phyloP scores from a whole-genome alignment of 2,888 invertebrate genomes.

The Halocaridina rubra region DNA sequence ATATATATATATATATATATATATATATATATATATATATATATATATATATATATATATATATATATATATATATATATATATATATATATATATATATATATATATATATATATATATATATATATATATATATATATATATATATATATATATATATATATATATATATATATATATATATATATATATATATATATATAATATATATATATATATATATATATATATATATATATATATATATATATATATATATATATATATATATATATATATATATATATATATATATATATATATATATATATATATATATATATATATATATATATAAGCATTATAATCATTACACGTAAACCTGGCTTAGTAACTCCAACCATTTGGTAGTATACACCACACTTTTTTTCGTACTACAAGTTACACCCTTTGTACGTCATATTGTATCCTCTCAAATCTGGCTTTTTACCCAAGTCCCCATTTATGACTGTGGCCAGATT shows the following conservation, averaged over 20 bases:
- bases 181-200: background rate
- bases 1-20: background rate
- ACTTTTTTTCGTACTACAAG: no score
- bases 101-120: background rate
- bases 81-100: background rate
- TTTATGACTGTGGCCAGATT: no score
- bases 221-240: background rate
- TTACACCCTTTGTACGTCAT: no score
- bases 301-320: background rate
- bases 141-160: background rate
- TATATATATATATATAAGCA: background rate
- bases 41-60: background rate
- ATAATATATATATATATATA: background rate
- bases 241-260: background rate
- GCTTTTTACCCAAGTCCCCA: no score
- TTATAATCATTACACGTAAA: no score
- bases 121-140: background rate
- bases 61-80: background rate
- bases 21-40: background rate
- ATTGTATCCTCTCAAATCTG: no score
- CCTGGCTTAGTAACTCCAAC: no score
- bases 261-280: background rate
- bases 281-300: background rate
- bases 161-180: background rate
- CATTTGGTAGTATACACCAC: no score